These are phyloP conservation scores for Helicoverpa armigera DNA, from an alignment of 1,140 invertebrate genomes.

Conservation along the genomic window DNA sequence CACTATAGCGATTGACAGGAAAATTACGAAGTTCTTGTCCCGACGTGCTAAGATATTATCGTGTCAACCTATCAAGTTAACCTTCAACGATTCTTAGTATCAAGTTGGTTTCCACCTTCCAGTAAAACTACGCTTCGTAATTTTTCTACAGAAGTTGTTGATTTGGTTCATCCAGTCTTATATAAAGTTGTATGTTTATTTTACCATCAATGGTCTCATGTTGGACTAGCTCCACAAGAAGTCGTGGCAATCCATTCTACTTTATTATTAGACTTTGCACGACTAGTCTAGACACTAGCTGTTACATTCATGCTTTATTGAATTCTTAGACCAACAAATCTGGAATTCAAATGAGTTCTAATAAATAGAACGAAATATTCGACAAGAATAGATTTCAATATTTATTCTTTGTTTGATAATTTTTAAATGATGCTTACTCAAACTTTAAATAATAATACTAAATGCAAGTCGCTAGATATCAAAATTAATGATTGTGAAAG, in stretches of 20 bases:
- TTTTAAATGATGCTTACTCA: no score
- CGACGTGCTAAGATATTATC: background rate
- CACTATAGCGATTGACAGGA: background rate
- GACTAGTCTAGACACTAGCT: constrained; percentile 25
- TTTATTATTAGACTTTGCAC: constrained; percentile 15
- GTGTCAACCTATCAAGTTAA: constrained; percentile 12
- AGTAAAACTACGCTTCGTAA: no score
- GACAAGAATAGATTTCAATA: no score
- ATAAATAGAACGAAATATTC: background rate
- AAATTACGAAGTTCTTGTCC: background rate
- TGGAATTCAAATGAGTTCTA: constrained; percentile 7
- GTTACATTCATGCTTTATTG: constrained; percentile 6
- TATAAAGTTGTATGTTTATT: no score
- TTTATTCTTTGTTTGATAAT: no score
- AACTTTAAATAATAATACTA: no score
- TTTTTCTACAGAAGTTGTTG: no score
- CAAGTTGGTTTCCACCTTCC: background rate
- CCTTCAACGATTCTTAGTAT: background rate
- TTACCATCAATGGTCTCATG: no score
- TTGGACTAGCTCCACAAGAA: background rate
- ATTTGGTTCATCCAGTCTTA: no score
- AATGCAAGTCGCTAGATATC: no score
- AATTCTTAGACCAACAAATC: constrained; percentile 10
- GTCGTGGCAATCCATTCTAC: background rate
- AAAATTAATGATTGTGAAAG: no score